Conservation (phyloP, 2,797 vertebrate species). For the Propithecus deckenii region DNA sequence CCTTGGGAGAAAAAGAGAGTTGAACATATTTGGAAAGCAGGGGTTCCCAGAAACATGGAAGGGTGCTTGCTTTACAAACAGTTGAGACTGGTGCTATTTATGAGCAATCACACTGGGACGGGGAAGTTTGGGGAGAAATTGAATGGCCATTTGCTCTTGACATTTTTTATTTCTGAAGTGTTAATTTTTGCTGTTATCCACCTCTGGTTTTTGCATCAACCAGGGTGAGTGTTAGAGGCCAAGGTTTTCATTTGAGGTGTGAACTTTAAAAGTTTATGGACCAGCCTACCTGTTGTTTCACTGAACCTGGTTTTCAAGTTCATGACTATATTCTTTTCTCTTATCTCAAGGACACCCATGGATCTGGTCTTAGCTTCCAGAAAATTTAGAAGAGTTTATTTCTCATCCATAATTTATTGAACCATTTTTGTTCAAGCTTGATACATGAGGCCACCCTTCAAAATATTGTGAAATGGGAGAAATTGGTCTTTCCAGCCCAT, state of each 20-base stretch:
- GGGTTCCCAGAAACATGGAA: background rate
- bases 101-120: background rate
- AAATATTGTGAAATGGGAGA: background rate
- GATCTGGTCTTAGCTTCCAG: background rate
- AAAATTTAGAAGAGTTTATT: background rate
- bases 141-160: background rate
- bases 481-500: background rate
- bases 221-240: background rate
- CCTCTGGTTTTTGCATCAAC: background rate
- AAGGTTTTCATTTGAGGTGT: background rate
- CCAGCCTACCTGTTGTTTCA: background rate
- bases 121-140: background rate
- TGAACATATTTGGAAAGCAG: background rate
- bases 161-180: background rate
- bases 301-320: background rate
- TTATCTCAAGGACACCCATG: background rate
- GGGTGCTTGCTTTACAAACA: background rate
- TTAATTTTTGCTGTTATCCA: background rate
- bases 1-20: background rate
- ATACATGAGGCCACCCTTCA: background rate
- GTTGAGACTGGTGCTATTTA: background rate
- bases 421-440: background rate
- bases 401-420: background rate
- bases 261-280: background rate
- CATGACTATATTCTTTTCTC: background rate